Base-by-base conservation (phyloP, 1,140 invertebrate genomes). In the Drosophila fuyamai region DNA sequence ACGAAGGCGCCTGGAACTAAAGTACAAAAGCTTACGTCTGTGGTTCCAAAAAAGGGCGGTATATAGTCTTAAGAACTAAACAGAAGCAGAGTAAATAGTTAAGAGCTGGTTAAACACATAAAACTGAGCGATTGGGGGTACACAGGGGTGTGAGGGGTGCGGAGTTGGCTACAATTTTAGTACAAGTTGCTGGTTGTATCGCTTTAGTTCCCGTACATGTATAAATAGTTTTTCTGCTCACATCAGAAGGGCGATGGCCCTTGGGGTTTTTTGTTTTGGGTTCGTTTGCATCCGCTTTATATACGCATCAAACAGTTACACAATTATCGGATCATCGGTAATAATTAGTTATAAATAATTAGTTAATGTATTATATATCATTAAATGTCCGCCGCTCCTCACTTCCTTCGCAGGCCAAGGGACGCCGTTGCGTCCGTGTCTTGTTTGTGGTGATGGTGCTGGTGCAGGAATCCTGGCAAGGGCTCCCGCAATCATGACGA, bases 401-500 rank as follows among this genome's bases (percentile, higher is more conserved):
- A 80, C 60, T 73, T 68, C 60, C 59, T 68, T 50, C 76, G 57
- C 48, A 77, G 61, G 58, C 51, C 65, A 54, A 73, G 51, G 56
- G 68, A 65, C 23, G 59, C 29, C 48, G 43, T 12, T 18, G 44
- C 56, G 46, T 67, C 63, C 14, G 68, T 77, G 67, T 88, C 84
- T 84, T 68, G 32, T 68, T 74, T 84, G 65, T 83, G 62, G 47
- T 62, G 63, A 55, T 53, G 77, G 5, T 61, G 63, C 59, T 53
- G 77, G 8, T 61, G 56, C 51, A 67, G 60, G 35, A 50, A 66
- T 32, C 55, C 54, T 13, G 75, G 38, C 13, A 10, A 29, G 38
- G 55, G 13, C 40, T 35, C 82, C 72, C 67, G 77, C 72, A 92
- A 92, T 92, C 90, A 92, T 81, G 90, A 92, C 27, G 90, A 92